Evolutionary conservation across 2,113 vertebrate species (phyloP).

Genomic region (Crotalus tigris): DNA sequence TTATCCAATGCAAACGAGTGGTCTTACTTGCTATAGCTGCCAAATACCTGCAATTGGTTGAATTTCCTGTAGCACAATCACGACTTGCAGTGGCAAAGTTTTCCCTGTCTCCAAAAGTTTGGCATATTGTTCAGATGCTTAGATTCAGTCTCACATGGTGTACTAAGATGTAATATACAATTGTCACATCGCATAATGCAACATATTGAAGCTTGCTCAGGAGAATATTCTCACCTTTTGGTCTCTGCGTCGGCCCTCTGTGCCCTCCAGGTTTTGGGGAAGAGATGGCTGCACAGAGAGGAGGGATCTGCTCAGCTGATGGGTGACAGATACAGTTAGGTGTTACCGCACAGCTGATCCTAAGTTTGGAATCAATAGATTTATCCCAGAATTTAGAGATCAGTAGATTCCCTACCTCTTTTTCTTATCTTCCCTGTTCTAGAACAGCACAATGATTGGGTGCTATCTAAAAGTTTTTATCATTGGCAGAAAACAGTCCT

Average conservation of each 20-base stretch:
- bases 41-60: neutral
- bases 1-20: neutral
- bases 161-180: neutral
- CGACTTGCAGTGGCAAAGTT: neutral
- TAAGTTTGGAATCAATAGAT: neutral
- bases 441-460: slow-evolving; percentile 14
- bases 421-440: slow-evolving; percentile 9
- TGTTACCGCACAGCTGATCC: neutral
- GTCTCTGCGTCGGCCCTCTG: neutral
- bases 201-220: neutral
- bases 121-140: neutral
- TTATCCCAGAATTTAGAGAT: neutral
- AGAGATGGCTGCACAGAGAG: neutral
- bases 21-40: neutral
- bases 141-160: neutral
- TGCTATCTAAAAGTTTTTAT: slow-evolving; percentile 25
- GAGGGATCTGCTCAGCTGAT: neutral
- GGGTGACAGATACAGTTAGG: neutral
- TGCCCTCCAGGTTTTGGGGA: neutral
- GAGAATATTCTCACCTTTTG: neutral
- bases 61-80: neutral
- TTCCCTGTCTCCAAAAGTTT: neutral
- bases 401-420: neutral
- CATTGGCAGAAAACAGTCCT: neutral
- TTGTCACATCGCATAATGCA: neutral